Percentiles rank a stretch among this genome's conserved stretches.
phyloP scores from a whole-genome alignment of 2,113 vertebrate species.

The Hucho hucho region DNA sequence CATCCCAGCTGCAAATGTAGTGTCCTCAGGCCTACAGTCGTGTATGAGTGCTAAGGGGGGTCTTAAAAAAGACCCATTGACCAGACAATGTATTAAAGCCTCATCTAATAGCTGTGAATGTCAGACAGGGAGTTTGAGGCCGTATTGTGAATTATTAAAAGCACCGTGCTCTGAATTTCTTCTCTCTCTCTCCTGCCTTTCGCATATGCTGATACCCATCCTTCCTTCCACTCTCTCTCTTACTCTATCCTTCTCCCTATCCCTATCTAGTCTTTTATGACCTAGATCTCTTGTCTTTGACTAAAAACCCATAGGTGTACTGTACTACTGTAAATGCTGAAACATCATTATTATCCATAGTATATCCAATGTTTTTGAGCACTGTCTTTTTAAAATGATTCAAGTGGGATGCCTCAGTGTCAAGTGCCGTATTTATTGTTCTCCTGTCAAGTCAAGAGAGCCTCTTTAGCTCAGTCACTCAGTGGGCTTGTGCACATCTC shows the following conservation, averaged over 20 bases:
- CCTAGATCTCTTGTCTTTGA: conserved; percentile 4
- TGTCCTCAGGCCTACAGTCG: neutral
- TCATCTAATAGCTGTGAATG: neutral
- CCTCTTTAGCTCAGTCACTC: neutral
- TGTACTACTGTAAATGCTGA: no score
- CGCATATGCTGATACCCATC: neutral
- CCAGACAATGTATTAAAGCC: neutral
- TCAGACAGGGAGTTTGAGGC: neutral
- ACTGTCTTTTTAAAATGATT: neutral
- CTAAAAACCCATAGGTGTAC: neutral
- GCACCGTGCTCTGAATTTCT: neutral
- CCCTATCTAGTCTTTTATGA: neutral
- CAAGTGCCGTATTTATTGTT: no score
- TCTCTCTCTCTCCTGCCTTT: neutral
- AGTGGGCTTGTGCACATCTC: no score
- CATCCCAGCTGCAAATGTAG: neutral
- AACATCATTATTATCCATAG: no score
- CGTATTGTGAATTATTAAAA: neutral
- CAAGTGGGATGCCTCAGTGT: no score
- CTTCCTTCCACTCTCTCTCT: neutral
- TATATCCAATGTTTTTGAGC: neutral
- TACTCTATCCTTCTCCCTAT: neutral
- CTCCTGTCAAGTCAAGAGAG: no score
- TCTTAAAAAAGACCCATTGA: conserved; percentile 1
- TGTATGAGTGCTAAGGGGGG: neutral